Base-by-base conservation (phyloP, 2,113 vertebrate genomes). In the Cervus canadensis region DNA sequence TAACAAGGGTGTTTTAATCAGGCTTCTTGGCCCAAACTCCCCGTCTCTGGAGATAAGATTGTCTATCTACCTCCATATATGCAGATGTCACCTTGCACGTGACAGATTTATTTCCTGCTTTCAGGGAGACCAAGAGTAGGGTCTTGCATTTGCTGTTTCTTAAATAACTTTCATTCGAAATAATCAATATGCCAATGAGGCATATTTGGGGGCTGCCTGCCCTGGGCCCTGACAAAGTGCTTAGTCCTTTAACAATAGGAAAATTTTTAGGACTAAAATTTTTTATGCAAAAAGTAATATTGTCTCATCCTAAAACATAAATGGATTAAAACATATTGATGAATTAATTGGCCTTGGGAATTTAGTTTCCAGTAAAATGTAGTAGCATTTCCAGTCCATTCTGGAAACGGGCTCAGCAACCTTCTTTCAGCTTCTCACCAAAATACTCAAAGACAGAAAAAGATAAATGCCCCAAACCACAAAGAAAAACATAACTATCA, bases 401-500 rank as follows among this genome's bases (percentile, higher is more conserved):
- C 76, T 89, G 40, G 28, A 21, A 59, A 43, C 16, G 23, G 19
- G 5, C 64, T 81, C 76, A 60, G 76, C 91, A 56, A 59, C 3
- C n/a, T 95, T 33, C 11, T 88, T 87, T 87, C 45, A 56, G 57
- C 48, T 89, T 94, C 91, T 96, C 54, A 48, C 74, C 92, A 87
- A 94, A 94, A 93, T 85, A 78, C 36, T n/a, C 59, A 94, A 92
- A 83, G 33, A 50, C 33, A 52, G 48, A 89, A 89, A 95, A 89
- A 91, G 11, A 87, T 40, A 88, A 79, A 62, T 93, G 21, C 26
- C 7, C 45, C 59, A 91, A 93, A 71, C 21, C 56, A 91, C 87
- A 87, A 89, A 95, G 87, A 94, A 92, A 96, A 97, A 87, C 78
- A 92, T 67, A 95, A 84, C 84, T 76, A 67, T 94, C 87, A 95